Base-by-base conservation (phyloP, 2,113 vertebrate species). In the Semnornis frantzii region DNA sequence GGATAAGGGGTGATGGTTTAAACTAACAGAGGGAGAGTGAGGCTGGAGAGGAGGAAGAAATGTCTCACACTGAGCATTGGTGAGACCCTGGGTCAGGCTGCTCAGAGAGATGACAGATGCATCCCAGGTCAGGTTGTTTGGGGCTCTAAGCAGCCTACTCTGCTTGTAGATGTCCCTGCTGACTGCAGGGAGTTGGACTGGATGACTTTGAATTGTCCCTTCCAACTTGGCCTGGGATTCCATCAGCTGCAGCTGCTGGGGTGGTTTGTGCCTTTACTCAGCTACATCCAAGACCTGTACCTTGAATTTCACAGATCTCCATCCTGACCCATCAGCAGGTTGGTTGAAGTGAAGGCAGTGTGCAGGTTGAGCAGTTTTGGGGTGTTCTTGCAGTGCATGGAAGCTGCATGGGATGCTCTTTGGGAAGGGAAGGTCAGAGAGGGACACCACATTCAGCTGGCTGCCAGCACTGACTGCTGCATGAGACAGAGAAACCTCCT, bases 291-390 rank as follows among this genome's bases (percentile, higher is more conserved):
- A n/a, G 50, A 17, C 0, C 1, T 9, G 19, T 12, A 16, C 18
- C 68, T 55, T 28, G 8, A 42, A 30, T 59, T 60, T 33, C 69
- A 15, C 55, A 15, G 63, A 10, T 5, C 48, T 37, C 23, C 1
- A 0, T 6, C 39, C 7, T 4, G 0, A 5, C 31, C 50, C 24
- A 60, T 21, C 10, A 1, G 18, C 16, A 7, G 23, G 5, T 9
- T 18, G 44, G 5, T 60, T 3, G 11, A 42, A 18, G 4, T 37
- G 16, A 58, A 30, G 28, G 6, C n/a, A 14, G 44, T 34, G 14
- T 60, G 81, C 25, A 54, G 57, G 16, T n/a, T 6, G 39, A 42
- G 20, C 4, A 1, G 10, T 6, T 31, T 6, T 34, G 66, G 31
- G 68, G 13, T 16, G 23, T 9, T 71, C 27, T 25, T 15, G 5